Base-by-base conservation (phyloP, 2,888 invertebrate genomes). In the Orchestes rusci region DNA sequence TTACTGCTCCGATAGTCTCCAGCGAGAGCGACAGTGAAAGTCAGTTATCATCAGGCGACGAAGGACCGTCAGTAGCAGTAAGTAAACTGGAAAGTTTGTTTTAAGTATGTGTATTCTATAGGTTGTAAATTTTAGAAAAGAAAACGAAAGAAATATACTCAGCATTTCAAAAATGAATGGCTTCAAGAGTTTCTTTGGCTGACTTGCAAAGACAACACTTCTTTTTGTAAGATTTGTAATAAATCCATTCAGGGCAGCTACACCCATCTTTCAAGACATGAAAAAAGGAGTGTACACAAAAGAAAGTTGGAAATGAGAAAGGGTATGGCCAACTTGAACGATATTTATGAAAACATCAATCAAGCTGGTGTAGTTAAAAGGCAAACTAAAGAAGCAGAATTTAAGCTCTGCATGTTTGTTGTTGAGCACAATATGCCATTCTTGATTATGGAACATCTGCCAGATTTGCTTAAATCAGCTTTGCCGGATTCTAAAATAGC, bases 391-490 rank as follows among this genome's bases (percentile, higher is more conserved):
- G 31, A 31, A 31, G 8, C 10, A 5, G 8, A 31, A 12, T 12
- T 31, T 5, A 31, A 31, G 12, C 12, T 31, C 8, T 10, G 8
- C 8, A 31, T 31, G 27, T 13, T 31, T 31, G 7, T 31, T 10
- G 12, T 7, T 10, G 31, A 31, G 31, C 31, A 31, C 12, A 12
- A 31, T 31, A 5, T 31, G 5, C 31, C 31, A 31, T n/a, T n/a
- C n/a, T n/a, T n/a, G n/a, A n/a, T 30, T 5, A 33, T 8, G 33
- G 33, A 33, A 16, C 33, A 33, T 33, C 16, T 33, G 5, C 17
- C 33, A 4, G 17, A 33, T 7, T 16, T 33, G 16, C 15, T 33
- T 8, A 16, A 13, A 16, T 33, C 33, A n/a, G 33, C 33, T 8
- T 7, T 16, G 4, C 33, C 33, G 17, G 33, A 33, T 33, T 33